Evolutionary conservation across 2,797 vertebrate genomes (phyloP).

Genomic region (Typhlichthys subterraneus): DNA sequence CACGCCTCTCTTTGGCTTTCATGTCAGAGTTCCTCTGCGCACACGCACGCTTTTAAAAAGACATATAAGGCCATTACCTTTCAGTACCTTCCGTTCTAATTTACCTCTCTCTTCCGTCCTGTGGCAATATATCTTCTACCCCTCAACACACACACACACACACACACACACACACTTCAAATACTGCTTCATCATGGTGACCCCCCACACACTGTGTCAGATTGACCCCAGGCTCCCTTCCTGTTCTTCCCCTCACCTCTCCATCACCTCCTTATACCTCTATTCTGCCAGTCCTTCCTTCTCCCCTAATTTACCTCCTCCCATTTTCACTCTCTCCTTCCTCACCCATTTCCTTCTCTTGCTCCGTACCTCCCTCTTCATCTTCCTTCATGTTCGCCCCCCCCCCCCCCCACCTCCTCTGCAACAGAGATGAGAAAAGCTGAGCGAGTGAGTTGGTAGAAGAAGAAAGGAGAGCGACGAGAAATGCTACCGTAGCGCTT

Average conservation of each 20-base stretch:
- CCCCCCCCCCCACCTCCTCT: not conserved
- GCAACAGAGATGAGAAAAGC: conserved; percentile 12
- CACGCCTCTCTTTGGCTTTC: no score
- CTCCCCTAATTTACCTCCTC: not conserved
- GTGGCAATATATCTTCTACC: not conserved
- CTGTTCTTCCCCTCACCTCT: conserved; percentile 35
- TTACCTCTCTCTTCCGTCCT: conserved; percentile 44
- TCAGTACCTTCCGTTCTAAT: conserved; percentile 55
- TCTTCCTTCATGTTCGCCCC: not conserved
- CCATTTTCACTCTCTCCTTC: not conserved
- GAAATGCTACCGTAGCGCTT: not conserved
- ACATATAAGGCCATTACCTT: conserved; percentile 41
- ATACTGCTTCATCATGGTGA: conserved; percentile 74
- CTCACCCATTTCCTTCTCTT: conserved; percentile 5
- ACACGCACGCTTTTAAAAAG: no score
- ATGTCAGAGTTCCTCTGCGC: no score
- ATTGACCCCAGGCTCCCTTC: conserved; percentile 63
- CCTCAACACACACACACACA: conserved; percentile 26
- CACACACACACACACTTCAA: no score
- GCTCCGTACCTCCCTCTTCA: not conserved
- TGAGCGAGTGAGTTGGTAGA: not conserved
- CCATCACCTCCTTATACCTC: conserved; percentile 6
- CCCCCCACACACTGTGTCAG: conserved; percentile 48
- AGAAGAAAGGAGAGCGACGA: not conserved
- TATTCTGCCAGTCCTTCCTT: conserved; percentile 4